Base-by-base conservation (phyloP, 2,888 invertebrate species). In the Reticulitermes lucifugus region DNA sequence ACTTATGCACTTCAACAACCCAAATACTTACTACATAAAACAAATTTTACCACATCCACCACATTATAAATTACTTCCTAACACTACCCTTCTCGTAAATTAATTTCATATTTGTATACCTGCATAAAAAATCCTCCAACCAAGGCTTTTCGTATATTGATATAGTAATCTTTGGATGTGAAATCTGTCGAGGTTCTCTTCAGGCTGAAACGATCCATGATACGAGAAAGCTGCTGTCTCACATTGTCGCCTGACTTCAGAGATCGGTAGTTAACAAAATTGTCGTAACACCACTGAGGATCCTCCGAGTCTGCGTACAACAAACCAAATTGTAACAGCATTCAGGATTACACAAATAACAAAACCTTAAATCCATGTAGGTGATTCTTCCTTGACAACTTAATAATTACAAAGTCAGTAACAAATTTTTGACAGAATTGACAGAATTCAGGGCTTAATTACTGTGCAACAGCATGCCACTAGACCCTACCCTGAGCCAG, bases 91-190 rank as follows among this genome's bases (percentile, higher is more conserved):
- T 35, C 4, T 46, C 9, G 6, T 46, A 46, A 46, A 46, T 46
- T 55, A 9, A 55, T 55, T 55, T 55, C 18, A 55, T 18, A 55
- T 14, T 55, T 18, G 1, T 25, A 65, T 91, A 98, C 99, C 95
- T 99, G 99, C 99, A 99, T 99, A 90, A 99, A 99, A 92, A 99
- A 99, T 85, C 99, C 99, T 88, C 98, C 96, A 29, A 99, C 99
- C 55, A 99, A 94, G 0, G 99, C 99, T 92, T 99, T 99, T 87
- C 99, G 94, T 89, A 99, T 99, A 91, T 99, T 99, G 83, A 99
- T 95, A 91, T 99, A 99, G 90, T 99, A 99, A 91, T 99, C 99
- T 91, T 98, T 96, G 86, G 98, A 98, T 77, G 98, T 98, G 91
- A 99, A 99, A 89, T 99, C 99, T 29, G 99, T 99, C 86, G 99